Evolutionary conservation across 37 sponge, comb jelly and placozoan genomes (phyloP), one percentile per base, ranked within the genome.

Genomic region (Beroe forskalii): DNA sequence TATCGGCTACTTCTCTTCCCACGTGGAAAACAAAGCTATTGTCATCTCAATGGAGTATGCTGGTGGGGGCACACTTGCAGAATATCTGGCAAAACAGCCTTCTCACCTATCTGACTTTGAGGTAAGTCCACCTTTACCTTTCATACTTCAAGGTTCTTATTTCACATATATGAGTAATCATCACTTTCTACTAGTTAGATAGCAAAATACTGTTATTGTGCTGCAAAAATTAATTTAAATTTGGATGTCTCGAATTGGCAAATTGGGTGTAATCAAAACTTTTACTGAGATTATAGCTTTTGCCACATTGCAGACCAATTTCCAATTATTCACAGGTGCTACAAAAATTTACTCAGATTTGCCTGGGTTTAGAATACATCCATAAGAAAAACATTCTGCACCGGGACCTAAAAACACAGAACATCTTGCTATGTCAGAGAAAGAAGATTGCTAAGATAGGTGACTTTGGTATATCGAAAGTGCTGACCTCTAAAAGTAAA

Each of bases 21-120:
- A 41, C 28, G 86, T 80, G 25, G 30, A 41, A 17, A 44, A 41
- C 30, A 12, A 38, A 20, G 55, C 86, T 37, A 32, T 80, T 23
- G 55, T 44, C 55, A 80, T 80, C n/a, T 80, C 86, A 43, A 80
- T 80, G 86, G 86, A 80, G 30, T 80, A 80, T 25, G 86, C 86
- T 44, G 86, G 48, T 20, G 86, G 86, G 2, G 86, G 86, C 9
- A 80, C 86, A 9, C 86, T 80, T 44, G 86, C 86, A 28, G 86
- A 80, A n/a, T 80, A 80, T 25, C 37, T 33, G 2, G 28, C 72
- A 1, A 69, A 28, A 35, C 72, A 36, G 12, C 32, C 72, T 0
- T 32, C 72, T 3, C 72, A 69, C 19, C 38, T 69, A 6, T 69
- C 72, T 6, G 72, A 69, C 17, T 69, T 69, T 69, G 72, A 69